A percentile compares a stretch with the other conserved stretches of the same genome.
These are phyloP conservation scores for Collichthys lucidus DNA, from an alignment of 2,113 vertebrate genomes.

Conservation along the genomic window DNA sequence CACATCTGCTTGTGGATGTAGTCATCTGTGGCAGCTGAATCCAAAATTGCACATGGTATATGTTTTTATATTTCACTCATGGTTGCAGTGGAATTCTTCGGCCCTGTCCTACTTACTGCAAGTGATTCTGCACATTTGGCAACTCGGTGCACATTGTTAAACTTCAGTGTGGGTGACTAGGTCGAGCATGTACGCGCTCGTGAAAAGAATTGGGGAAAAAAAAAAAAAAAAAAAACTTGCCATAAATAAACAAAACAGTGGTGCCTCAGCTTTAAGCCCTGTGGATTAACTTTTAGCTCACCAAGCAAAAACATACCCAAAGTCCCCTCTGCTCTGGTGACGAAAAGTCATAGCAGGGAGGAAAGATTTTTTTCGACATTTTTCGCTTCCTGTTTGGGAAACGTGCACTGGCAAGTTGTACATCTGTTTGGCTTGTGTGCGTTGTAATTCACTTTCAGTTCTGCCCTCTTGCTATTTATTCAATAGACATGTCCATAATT, in stretches of 20 bases:
- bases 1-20: conserved; percentile 29
- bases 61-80: background rate
- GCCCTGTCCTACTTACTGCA: background rate
- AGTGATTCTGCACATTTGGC: background rate
- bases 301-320: background rate
- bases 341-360: conserved; percentile 14
- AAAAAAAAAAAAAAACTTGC: background rate
- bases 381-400: conserved; percentile 20
- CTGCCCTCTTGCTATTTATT: conserved; percentile 38
- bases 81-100: background rate
- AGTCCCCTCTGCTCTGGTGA: background rate
- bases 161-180: background rate
- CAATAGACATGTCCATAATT: conserved; percentile 35
- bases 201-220: background rate
- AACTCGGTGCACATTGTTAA: background rate
- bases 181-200: background rate
- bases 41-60: background rate
- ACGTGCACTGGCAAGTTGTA: conserved; percentile 27
- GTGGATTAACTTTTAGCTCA: conserved; percentile 29
- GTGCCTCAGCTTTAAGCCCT: conserved; percentile 3
- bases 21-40: conserved; percentile 34
- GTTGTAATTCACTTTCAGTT: conserved; percentile 26
- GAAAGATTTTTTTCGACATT: conserved; percentile 43
- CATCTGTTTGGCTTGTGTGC: background rate
- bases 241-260: background rate